Conservation (phyloP, 2,888 invertebrate species). For the Iphiclides podalirius region DNA sequence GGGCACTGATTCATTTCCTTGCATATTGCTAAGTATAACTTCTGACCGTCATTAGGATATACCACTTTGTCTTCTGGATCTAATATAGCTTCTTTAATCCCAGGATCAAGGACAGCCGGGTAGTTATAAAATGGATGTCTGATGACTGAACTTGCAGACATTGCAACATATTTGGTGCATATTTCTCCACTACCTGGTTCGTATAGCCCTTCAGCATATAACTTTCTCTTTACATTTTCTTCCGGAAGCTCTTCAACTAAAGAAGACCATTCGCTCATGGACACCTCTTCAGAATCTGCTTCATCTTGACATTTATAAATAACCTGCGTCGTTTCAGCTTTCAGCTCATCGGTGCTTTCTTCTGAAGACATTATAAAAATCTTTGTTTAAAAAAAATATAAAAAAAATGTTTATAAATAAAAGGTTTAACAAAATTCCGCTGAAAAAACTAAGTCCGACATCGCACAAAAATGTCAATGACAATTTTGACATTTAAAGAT, state of each 20-base stretch:
- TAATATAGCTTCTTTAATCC: constrained; percentile 49
- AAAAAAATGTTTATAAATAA: too few relatives aligned
- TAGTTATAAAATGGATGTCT: constrained; percentile 58
- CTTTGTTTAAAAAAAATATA: constrained; percentile 20
- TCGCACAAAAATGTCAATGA: not conserved
- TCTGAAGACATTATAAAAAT: constrained; percentile 31
- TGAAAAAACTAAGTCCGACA: not conserved
- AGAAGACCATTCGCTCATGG: constrained; percentile 61
- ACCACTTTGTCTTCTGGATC: constrained; percentile 35
- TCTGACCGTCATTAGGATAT: constrained; percentile 59
- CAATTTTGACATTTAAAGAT: not conserved
- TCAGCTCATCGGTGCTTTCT: constrained; percentile 14
- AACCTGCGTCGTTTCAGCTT: constrained; percentile 20
- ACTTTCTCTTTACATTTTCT: constrained; percentile 40
- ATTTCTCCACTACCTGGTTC: constrained; percentile 54
- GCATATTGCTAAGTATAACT: constrained; percentile 52
- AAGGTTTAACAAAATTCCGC: constrained; percentile 17
- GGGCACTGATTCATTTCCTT: constrained; percentile 52
- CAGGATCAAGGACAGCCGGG: constrained; percentile 59
- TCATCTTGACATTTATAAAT: constrained; percentile 32
- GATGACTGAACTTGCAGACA: constrained; percentile 53
- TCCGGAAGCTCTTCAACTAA: constrained; percentile 36
- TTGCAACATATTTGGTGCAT: constrained; percentile 49
- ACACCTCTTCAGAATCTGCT: constrained; percentile 51
- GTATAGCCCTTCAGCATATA: constrained; percentile 43